Conservation (phyloP, 2,797 vertebrate species). For the Meriones psammophilus region DNA sequence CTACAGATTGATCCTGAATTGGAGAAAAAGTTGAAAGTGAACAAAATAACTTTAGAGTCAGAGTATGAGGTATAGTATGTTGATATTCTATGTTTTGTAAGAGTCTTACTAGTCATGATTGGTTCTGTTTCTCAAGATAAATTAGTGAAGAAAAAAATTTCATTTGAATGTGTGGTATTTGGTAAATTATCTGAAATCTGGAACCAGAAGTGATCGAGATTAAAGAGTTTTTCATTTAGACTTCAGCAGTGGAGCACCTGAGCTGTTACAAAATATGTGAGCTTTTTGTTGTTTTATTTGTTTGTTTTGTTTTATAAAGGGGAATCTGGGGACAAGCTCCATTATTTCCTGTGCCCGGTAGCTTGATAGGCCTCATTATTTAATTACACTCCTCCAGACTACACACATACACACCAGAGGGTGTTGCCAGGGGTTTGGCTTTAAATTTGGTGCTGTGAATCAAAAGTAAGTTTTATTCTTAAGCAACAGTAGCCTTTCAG, state of each 20-base stretch:
- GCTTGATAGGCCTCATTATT: not conserved
- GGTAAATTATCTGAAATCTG: not conserved
- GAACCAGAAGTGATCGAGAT: not conserved
- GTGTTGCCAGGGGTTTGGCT: slow-evolving; percentile 3
- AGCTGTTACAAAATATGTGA: no score
- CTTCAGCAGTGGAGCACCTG: slow-evolving; percentile 18
- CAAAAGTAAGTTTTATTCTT: not conserved
- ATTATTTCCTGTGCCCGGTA: not conserved
- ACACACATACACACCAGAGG: not conserved
- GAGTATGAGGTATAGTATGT: slow-evolving; percentile 93
- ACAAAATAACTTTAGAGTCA: slow-evolving; percentile 92
- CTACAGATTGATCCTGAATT: slow-evolving; percentile 94
- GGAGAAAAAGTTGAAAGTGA: slow-evolving; percentile 91
- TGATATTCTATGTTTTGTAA: slow-evolving; percentile 69
- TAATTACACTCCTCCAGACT: not conserved
- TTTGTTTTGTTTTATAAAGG: slow-evolving; percentile 35
- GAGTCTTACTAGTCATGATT: slow-evolving; percentile 69
- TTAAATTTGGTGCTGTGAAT: slow-evolving; percentile 11
- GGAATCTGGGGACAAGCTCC: slow-evolving; percentile 2
- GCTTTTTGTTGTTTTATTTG: not conserved
- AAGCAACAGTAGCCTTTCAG: not conserved
- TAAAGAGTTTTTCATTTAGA: not conserved
- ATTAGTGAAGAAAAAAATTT: slow-evolving; percentile 71
- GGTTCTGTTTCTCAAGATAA: slow-evolving; percentile 82
- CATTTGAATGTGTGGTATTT: not conserved